A percentile compares a stretch with the other conserved stretches of the same genome.
These are phyloP conservation scores for Panurus biarmicus DNA, from an alignment of 2,113 vertebrate species.

Conservation along the genomic window DNA sequence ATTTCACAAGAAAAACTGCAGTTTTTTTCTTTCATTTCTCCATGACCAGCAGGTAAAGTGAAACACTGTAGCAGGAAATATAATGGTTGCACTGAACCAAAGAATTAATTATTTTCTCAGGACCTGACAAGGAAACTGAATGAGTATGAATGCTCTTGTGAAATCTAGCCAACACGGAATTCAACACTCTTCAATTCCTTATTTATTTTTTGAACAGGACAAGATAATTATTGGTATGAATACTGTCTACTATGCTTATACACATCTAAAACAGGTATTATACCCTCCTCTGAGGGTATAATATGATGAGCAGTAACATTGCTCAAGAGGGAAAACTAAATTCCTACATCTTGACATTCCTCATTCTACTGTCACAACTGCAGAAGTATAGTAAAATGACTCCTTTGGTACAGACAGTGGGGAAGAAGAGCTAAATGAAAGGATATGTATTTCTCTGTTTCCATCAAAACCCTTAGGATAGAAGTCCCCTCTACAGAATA, in stretches of 20 bases:
- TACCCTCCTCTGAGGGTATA: not conserved
- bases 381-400: not conserved
- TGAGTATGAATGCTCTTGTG: conserved; percentile 8
- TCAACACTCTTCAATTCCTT: not conserved
- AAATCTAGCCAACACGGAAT: conserved; percentile 10
- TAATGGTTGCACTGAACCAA: conserved; percentile 29
- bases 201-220: conserved; percentile 14
- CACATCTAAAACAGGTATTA: not conserved
- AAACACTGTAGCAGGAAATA: conserved; percentile 25
- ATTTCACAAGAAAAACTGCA: not conserved
- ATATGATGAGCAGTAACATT: not conserved
- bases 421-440: not conserved
- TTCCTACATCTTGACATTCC: not conserved
- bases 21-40: not conserved
- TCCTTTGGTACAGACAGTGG: not conserved
- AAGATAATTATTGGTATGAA: conserved; percentile 1
- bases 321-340: not conserved
- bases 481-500: not conserved
- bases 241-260: not conserved
- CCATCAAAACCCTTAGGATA: not conserved
- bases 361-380: not conserved
- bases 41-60: not conserved
- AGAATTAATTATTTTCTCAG: conserved; percentile 48
- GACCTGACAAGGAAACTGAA: conserved; percentile 35
- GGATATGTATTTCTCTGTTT: not conserved